Evolutionary conservation across 2,113 vertebrate species (phyloP).

Genomic region (Cervus canadensis): DNA sequence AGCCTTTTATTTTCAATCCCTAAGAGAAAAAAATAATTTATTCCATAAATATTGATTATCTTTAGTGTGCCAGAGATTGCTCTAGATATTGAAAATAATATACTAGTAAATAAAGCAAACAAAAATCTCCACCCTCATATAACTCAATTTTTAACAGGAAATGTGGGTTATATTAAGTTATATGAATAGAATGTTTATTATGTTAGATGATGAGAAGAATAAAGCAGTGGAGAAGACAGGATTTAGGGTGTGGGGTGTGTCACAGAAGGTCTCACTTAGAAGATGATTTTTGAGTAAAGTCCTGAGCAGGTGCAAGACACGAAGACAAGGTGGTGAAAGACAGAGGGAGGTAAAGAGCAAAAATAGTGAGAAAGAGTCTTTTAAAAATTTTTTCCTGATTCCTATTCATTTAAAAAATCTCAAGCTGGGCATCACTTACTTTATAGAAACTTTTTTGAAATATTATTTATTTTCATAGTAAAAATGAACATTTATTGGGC

Average conservation of each 20-base stretch:
- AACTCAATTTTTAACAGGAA: neutral
- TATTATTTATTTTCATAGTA: neutral
- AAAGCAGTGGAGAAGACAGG: neutral
- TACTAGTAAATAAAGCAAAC: neutral
- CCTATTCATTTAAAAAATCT: neutral
- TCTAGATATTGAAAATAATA: neutral
- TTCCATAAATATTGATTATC: neutral
- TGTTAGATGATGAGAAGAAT: neutral
- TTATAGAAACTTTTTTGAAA: neutral
- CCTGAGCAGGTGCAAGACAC: neutral
- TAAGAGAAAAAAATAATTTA: neutral
- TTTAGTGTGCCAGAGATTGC: neutral
- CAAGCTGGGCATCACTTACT: neutral
- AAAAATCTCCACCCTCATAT: neutral
- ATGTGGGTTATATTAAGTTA: neutral
- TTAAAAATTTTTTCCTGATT: neutral
- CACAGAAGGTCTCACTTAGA: neutral
- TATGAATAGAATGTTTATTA: neutral
- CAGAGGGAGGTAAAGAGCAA: neutral
- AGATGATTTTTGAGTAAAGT: neutral
- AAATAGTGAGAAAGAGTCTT: neutral
- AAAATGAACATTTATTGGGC: neutral
- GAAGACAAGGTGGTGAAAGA: neutral
- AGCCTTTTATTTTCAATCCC: neutral
- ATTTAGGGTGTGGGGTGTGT: neutral